Base-by-base conservation (phyloP, 2,888 invertebrate species). In the Drosophila basisetae region DNA sequence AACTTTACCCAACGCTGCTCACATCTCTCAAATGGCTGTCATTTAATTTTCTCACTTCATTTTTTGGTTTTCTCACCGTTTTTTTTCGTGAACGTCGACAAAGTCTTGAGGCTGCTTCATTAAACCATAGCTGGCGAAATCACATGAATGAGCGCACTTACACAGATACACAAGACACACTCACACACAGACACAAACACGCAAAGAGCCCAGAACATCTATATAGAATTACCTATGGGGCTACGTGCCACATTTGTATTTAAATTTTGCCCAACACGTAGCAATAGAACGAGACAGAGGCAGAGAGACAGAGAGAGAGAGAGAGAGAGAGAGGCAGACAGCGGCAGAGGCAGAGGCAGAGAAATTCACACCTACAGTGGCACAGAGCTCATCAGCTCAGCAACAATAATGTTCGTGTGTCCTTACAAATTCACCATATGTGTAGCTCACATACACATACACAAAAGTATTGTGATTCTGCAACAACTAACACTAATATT, bases 161-260 rank as follows among this genome's bases (percentile, higher is more conserved):
- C 67, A 66, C 52, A 65, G 28, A 54, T 47, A 50, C 52, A 35
- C n/a, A 41, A 11, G 39, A 54, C 35, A 63, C 16, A 43, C 18
- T 52, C 7, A 28, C 7, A 54, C 13, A 35, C 22, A 50, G 13
- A 61, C 25, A 68, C 22, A 67, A 41, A 50, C 11, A 22, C 28
- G 39, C 16, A 41, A 56, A 25, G 71, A 50, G 50, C 61, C 22
- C 16, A 49, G 30, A 59, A 66, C 55, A 63, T 70, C 50, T 71
- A 68, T 67, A 60, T 63, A 72, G 67, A 75, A 70, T 72, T 80
- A 88, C 81, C 83, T 72, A 71, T 73, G 71, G 70, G 71, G 72
- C 72, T 71, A 88, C 90, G 90, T 88, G 90, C 86, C 78, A 78
- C 83, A 89, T 89, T 90, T 88, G 90, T 85, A 86, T 90, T 90